Evolutionary conservation across 2,797 vertebrate genomes (phyloP).

Genomic region (Aythya fuligula): DNA sequence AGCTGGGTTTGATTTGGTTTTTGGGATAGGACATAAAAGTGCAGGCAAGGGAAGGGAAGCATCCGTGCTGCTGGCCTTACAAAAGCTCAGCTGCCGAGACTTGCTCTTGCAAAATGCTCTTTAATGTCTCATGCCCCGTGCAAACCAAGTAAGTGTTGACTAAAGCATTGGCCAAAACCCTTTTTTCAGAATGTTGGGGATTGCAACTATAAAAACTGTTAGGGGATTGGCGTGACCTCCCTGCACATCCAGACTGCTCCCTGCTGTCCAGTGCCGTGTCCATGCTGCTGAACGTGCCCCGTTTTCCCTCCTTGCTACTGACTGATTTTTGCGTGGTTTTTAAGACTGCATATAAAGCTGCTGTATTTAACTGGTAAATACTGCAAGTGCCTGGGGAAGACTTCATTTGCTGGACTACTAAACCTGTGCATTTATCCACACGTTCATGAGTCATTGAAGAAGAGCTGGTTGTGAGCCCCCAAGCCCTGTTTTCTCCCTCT

Average conservation of each 20-base stretch:
- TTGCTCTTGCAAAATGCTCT: background rate
- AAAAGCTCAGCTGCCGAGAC: background rate
- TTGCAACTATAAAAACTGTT: background rate
- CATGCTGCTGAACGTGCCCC: background rate
- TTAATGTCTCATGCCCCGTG: background rate
- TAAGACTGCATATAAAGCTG: background rate
- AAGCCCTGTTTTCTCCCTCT: background rate
- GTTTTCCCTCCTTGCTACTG: background rate
- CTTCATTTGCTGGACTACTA: background rate
- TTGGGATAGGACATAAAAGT: background rate
- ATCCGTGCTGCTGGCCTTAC: background rate
- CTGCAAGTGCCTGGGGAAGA: background rate
- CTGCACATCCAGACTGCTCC: background rate
- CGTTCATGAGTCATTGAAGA: background rate
- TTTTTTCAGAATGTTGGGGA: background rate
- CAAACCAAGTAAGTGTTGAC: background rate
- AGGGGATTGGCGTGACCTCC: background rate
- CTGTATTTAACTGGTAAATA: background rate
- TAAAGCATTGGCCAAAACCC: background rate
- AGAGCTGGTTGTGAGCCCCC: background rate
- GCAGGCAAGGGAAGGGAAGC: background rate
- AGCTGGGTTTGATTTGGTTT: background rate
- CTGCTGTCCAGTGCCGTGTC: background rate
- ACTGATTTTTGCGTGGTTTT: background rate
- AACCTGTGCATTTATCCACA: background rate